Evolutionary conservation across 1,140 invertebrate genomes (phyloP).

Genomic region (Euura lappo): DNA sequence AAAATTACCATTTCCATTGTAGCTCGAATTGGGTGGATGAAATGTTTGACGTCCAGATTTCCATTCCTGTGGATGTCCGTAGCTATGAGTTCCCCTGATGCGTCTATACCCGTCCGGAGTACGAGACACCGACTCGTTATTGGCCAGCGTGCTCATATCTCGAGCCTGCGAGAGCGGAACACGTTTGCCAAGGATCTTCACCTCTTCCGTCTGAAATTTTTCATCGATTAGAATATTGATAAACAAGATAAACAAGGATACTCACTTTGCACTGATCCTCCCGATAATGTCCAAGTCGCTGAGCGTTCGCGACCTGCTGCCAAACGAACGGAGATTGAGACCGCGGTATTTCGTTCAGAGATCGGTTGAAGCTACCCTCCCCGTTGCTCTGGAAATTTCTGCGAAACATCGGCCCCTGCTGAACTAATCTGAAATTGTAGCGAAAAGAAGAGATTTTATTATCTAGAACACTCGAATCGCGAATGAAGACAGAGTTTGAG

Average conservation of each 20-base stretch:
- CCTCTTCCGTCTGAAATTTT: constrained; percentile 35
- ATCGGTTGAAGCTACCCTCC: constrained; percentile 45
- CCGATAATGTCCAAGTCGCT: constrained; percentile 42
- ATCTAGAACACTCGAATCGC: not conserved
- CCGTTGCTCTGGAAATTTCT: constrained; percentile 40
- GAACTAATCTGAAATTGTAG: constrained; percentile 40
- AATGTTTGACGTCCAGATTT: constrained; percentile 24
- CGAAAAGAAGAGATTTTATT: constrained; percentile 15
- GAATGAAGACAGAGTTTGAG: constrained; percentile 20
- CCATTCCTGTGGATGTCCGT: constrained; percentile 44
- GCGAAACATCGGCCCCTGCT: constrained; percentile 43
- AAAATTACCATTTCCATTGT: constrained; percentile 38
- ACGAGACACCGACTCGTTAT: constrained; percentile 27
- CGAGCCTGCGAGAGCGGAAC: constrained; percentile 42
- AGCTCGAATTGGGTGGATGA: constrained; percentile 34
- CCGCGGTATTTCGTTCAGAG: constrained; percentile 46
- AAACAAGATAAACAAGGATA: constrained; percentile 12
- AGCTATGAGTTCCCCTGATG: constrained; percentile 41
- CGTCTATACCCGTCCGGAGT: constrained; percentile 45
- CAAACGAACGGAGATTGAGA: constrained; percentile 49
- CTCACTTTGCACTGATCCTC: constrained; percentile 43
- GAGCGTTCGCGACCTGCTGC: constrained; percentile 36
- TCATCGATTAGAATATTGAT: not conserved
- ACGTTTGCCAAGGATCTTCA: constrained; percentile 40
- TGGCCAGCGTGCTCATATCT: constrained; percentile 27